A percentile compares a stretch with the other conserved stretches of the same genome.
phyloP scores from a whole-genome alignment of 1,140 invertebrate species.

The Brachionus plicatilis region DNA sequence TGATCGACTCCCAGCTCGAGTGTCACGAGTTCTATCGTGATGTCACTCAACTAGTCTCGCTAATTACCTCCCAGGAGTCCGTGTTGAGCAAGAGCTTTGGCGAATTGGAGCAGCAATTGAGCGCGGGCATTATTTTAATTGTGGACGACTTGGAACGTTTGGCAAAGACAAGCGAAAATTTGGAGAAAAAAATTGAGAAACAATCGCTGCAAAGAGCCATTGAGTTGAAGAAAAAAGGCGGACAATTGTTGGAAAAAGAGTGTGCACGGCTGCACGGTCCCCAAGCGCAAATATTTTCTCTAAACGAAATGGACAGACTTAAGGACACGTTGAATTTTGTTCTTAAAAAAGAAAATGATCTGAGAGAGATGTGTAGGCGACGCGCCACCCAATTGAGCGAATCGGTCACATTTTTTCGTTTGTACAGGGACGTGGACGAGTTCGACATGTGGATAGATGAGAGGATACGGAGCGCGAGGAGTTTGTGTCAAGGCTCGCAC shows the following conservation, averaged over 20 bases:
- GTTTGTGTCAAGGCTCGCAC: not conserved
- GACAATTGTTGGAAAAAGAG: conserved; percentile 1
- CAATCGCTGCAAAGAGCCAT: not conserved
- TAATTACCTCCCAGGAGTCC: not conserved
- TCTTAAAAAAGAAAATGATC: conserved; percentile 2
- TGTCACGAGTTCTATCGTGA: conserved; percentile 31
- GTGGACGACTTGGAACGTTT: conserved; percentile 7
- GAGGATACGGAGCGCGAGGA: not conserved
- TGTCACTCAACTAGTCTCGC: not conserved
- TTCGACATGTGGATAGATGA: conserved; percentile 35
- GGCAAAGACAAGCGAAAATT: not conserved
- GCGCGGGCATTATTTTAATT: not conserved
- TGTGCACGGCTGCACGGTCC: not conserved
- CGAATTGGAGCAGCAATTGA: conserved; percentile 6
- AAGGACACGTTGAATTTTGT: not conserved
- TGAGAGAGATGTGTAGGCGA: not conserved
- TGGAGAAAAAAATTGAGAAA: conserved; percentile 15
- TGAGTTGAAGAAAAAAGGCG: not conserved
- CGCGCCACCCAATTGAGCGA: not conserved
- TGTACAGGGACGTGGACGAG: not conserved
- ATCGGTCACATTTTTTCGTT: not conserved
- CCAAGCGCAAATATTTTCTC: not conserved
- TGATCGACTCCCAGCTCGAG: not conserved
- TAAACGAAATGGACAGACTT: not conserved
- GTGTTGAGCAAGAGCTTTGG: not conserved